Base-by-base conservation (phyloP, 2,888 invertebrate species). In the Drosophila pegasa region DNA sequence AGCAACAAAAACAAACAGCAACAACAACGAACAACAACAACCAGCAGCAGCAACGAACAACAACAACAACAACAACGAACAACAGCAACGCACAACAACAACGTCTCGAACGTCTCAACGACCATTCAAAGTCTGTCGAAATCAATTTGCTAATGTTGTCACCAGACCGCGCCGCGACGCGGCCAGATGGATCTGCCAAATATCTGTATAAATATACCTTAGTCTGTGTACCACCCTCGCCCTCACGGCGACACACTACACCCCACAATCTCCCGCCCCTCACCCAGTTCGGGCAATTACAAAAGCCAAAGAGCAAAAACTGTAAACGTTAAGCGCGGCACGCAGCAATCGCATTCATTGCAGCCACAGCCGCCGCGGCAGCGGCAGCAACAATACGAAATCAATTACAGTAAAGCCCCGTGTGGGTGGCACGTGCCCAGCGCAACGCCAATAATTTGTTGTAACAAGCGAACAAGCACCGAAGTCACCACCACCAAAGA, bases 301-400 rank as follows among this genome's bases (percentile, higher is more conserved):
- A 71, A 63, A 50, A 62, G 75, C 55, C 83, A 88, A 82, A 85
- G 75, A 72, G 69, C 81, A 75, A 61, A 72, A 80, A 80, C 71
- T 67, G 43, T 25, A 62, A 66, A 68, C 48, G 64, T 64, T 71
- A 75, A 83, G 78, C 72, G 71, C 47, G 70, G 80, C 83, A 83
- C 88, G 88, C 83, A 83, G 87, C 70, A 80, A 88, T 77, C 88
- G 83, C 83, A 88, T 88, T 88, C 83, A 83, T 83, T 83, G 60
- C 63, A 60, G 31, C 57, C 43, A 45, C 65, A 45, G 20, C 61
- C 47, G 20, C 58, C 40, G 25, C 66, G 47, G 10, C 63, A 60
- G 6, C 66, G 40, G 8, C 62, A 54, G 35, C 48, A 40, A 45
- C 66, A 83, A 87, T 83, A 67, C 69, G 87, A 88, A 83, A 88